Evolutionary conservation across 2,888 invertebrate genomes (phyloP).

Genomic region (Amphipoea oculea): DNA sequence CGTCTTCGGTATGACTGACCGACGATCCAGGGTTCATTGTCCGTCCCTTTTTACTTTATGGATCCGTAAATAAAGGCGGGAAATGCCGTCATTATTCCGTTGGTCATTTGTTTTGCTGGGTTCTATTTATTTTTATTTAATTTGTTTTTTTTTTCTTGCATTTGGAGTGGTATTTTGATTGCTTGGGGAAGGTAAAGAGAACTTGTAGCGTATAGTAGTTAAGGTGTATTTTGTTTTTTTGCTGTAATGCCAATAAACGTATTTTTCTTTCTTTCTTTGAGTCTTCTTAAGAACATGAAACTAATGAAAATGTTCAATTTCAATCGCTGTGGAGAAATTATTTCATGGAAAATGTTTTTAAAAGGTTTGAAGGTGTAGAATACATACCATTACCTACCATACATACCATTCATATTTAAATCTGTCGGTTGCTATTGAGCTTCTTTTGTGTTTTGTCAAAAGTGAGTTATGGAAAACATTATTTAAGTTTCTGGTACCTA

Average conservation of each 20-base stretch:
- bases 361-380: background rate
- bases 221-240: too few species aligned
- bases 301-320: background rate
- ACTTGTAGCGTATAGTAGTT: background rate
- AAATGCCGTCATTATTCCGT: constrained; percentile 48
- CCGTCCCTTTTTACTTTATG: constrained; percentile 50
- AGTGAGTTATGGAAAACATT: too few species aligned
- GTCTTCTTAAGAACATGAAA: background rate
- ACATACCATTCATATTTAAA: too few species aligned
- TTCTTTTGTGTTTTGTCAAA: too few species aligned
- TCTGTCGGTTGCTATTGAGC: too few species aligned
- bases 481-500: too few species aligned
- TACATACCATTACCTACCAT: too few species aligned
- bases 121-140: constrained; percentile 22
- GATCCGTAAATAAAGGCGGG: constrained; percentile 51
- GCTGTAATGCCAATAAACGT: too few species aligned
- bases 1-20: constrained; percentile 56
- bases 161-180: constrained; percentile 24
- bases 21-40: constrained; percentile 52
- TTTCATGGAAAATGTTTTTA: background rate
- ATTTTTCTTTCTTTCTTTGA: too few species aligned
- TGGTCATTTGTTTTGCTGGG: constrained; percentile 52
- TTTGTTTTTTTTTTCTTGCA: constrained; percentile 19
- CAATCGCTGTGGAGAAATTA: background rate
- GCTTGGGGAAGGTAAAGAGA: background rate